phyloP scores from a whole-genome alignment of 2,113 vertebrate species.

The Otis tarda region DNA sequence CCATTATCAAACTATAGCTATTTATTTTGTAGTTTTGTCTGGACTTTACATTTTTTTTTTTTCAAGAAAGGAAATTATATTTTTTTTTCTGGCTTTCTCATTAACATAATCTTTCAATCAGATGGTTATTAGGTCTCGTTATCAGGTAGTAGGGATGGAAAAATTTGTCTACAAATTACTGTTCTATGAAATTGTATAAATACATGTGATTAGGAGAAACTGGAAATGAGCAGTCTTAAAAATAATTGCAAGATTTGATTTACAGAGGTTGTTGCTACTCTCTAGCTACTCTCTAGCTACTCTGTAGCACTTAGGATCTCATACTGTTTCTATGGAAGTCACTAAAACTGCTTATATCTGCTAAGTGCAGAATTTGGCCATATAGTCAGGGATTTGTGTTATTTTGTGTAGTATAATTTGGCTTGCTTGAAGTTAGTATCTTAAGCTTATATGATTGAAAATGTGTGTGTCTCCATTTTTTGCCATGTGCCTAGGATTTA shows the following conservation, averaged over 20 bases:
- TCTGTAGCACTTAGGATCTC: background rate
- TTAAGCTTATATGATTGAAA: background rate
- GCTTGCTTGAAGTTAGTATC: background rate
- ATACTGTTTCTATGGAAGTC: background rate
- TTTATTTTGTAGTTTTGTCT: background rate
- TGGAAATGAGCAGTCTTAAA: background rate
- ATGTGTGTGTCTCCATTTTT: background rate
- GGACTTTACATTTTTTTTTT: background rate
- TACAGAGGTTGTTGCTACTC: background rate
- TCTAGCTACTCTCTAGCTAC: no score
- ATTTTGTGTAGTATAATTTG: background rate
- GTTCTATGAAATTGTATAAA: background rate
- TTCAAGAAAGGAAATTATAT: background rate
- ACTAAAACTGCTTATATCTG: background rate
- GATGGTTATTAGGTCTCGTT: background rate
- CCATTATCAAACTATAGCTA: background rate
- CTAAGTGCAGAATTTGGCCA: background rate
- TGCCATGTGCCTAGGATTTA: background rate
- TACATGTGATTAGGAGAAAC: background rate
- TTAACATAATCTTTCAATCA: background rate
- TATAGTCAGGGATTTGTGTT: background rate
- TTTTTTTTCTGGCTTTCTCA: background rate
- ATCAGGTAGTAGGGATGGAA: background rate
- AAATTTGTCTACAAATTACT: background rate
- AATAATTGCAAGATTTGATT: background rate